A percentile compares a stretch with the other conserved stretches of the same genome.
phyloP scores from a whole-genome alignment of 2,113 vertebrate species.

The Semicossyphus pulcher region DNA sequence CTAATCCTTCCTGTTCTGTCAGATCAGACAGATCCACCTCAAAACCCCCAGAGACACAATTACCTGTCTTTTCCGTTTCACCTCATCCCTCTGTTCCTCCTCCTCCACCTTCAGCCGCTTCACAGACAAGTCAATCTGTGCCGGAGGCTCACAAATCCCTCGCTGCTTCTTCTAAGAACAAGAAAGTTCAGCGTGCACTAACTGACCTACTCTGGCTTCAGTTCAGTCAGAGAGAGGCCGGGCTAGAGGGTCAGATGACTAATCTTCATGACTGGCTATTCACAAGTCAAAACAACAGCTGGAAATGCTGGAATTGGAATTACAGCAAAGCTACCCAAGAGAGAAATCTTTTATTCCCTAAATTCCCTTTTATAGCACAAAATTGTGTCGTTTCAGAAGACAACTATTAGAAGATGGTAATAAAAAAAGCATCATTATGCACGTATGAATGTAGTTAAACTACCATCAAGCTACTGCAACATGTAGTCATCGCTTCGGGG shows the following conservation, averaged over 20 bases:
- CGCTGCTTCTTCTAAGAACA: not conserved
- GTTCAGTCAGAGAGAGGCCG: not conserved
- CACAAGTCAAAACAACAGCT: not conserved
- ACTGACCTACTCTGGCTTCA: constrained; percentile 3
- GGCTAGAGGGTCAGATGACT: not conserved
- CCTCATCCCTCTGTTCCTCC: constrained; percentile 23
- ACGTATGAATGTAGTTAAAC: not conserved
- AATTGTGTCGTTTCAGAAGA: no score
- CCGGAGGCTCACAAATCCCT: constrained; percentile 13
- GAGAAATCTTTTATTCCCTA: no score
- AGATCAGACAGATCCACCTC: constrained; percentile 27
- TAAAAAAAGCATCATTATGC: no score
- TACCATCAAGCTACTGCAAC: not conserved
- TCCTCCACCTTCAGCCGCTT: constrained; percentile 22
- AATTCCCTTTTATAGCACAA: no score
- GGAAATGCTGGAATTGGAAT: not conserved
- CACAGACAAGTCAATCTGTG: constrained; percentile 24
- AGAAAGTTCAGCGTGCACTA: not conserved
- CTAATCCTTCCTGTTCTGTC: constrained; percentile 12
- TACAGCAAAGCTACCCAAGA: no score
- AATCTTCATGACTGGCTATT: not conserved
- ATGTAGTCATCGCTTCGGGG: not conserved
- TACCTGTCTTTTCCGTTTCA: constrained; percentile 28
- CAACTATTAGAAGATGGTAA: no score
- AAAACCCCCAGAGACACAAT: constrained; percentile 51